Percentiles rank a stretch among this genome's conserved stretches.
phyloP scores from a whole-genome alignment of 1,140 invertebrate genomes.

The Magallana gigas region DNA sequence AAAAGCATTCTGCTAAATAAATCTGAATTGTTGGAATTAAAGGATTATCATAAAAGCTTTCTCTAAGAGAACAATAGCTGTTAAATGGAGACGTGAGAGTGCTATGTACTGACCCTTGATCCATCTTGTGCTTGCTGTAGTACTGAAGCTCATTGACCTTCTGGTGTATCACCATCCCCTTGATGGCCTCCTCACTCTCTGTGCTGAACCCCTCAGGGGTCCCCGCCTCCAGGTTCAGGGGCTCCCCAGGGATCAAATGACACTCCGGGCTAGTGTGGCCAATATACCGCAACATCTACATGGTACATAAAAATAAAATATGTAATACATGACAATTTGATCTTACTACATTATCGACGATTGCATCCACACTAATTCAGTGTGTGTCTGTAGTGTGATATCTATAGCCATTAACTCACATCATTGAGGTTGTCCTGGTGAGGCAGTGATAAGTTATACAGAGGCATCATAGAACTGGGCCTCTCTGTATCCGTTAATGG shows the following conservation, averaged over 20 bases:
- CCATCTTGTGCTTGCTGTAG: slow-evolving; percentile 69
- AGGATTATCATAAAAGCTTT: neutral
- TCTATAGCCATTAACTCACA: slow-evolving; percentile 81
- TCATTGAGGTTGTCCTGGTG: slow-evolving; percentile 94
- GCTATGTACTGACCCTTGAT: slow-evolving; percentile 61
- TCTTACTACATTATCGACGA: neutral
- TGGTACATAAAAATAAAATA: slow-evolving; percentile 59
- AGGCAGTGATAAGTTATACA: slow-evolving; percentile 90
- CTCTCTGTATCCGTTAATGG: slow-evolving; percentile 60
- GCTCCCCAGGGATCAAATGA: slow-evolving; percentile 78
- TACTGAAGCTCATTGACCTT: slow-evolving; percentile 68
- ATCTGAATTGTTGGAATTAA: neutral
- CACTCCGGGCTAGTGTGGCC: slow-evolving; percentile 96
- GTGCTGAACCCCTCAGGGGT: slow-evolving; percentile 75
- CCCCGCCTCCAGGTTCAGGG: slow-evolving; percentile 76
- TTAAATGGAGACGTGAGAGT: too few species aligned
- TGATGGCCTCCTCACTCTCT: slow-evolving; percentile 73
- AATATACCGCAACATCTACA: slow-evolving; percentile 91
- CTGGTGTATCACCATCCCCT: slow-evolving; percentile 74
- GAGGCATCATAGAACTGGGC: slow-evolving; percentile 86
- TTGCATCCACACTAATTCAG: neutral
- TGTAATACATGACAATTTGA: neutral
- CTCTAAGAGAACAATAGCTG: too few species aligned
- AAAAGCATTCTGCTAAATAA: too few species aligned
- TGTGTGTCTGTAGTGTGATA: neutral